phyloP scores from a whole-genome alignment of 1,140 invertebrate species.

The Macrobrachium nipponense region DNA sequence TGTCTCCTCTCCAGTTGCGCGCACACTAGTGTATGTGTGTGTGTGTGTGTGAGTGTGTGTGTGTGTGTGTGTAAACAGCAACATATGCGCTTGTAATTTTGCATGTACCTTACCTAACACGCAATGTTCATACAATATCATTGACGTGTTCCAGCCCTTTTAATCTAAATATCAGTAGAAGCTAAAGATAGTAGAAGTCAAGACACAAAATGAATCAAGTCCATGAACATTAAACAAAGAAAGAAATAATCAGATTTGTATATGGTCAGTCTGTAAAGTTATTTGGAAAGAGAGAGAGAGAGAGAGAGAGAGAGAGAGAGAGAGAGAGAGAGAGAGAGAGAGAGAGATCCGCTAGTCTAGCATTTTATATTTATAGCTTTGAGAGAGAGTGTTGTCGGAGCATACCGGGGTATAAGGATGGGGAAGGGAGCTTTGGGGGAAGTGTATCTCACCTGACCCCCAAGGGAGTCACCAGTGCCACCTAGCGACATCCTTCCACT shows the following conservation, averaged over 20 bases:
- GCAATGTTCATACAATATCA: too few relatives aligned
- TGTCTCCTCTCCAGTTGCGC: background rate
- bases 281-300: background rate
- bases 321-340: background rate
- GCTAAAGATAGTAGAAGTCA: background rate
- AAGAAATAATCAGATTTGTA: background rate
- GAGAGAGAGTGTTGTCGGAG: background rate
- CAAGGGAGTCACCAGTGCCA: slow-evolving; percentile 50
- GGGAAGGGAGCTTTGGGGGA: background rate
- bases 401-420: background rate
- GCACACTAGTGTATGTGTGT: background rate
- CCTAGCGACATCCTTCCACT: slow-evolving; percentile 57
- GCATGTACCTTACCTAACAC: too few relatives aligned
- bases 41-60: background rate
- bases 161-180: too few relatives aligned
- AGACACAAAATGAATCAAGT: background rate
- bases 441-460: slow-evolving; percentile 41
- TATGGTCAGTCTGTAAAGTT: background rate
- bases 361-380: background rate
- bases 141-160: too few relatives aligned
- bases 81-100: too few relatives aligned
- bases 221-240: background rate
- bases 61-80: background rate
- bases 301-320: background rate
- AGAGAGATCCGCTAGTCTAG: background rate